Evolutionary conservation across 2,888 invertebrate genomes (phyloP).

Genomic region (Mesochorus sp.): DNA sequence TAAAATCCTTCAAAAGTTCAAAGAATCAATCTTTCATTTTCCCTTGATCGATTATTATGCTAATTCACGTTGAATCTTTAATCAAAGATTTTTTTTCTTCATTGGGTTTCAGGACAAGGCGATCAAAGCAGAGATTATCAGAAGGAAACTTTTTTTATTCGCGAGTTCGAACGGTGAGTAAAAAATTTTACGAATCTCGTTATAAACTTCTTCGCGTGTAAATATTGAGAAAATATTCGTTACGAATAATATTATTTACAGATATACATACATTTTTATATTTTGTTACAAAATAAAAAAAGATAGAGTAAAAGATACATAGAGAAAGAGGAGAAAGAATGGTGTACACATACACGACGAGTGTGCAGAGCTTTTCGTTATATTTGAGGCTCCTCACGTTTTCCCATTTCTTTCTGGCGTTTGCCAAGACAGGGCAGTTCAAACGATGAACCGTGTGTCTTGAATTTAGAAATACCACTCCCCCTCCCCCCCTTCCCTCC

Average conservation of each 20-base stretch:
- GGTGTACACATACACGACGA: constrained; percentile 12
- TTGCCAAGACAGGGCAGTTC: constrained; percentile 57
- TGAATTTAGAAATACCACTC: constrained; percentile 49
- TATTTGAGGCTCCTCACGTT: constrained; percentile 58
- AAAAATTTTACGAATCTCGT: not conserved
- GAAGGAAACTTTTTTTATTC: not conserved
- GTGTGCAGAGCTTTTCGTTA: constrained; percentile 32
- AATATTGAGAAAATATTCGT: not conserved
- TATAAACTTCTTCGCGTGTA: not conserved
- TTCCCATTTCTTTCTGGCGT: constrained; percentile 56
- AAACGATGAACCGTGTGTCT: constrained; percentile 58
- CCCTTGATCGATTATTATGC: constrained; percentile 2
- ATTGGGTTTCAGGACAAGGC: constrained; percentile 19
- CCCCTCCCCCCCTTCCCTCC: not conserved
- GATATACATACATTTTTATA: not conserved
- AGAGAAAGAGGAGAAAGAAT: constrained; percentile 2
- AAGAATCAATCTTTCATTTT: not conserved
- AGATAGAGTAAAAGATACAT: not conserved
- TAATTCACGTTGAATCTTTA: not conserved
- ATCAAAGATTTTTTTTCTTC: not conserved
- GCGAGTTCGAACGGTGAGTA: constrained; percentile 24
- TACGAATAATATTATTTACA: not conserved
- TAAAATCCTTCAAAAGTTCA: not conserved
- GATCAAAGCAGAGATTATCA: constrained; percentile 14
- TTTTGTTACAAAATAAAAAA: not conserved